These are phyloP conservation scores for Charina bottae DNA, from an alignment of 2,113 vertebrate species.

Conservation along the genomic window DNA sequence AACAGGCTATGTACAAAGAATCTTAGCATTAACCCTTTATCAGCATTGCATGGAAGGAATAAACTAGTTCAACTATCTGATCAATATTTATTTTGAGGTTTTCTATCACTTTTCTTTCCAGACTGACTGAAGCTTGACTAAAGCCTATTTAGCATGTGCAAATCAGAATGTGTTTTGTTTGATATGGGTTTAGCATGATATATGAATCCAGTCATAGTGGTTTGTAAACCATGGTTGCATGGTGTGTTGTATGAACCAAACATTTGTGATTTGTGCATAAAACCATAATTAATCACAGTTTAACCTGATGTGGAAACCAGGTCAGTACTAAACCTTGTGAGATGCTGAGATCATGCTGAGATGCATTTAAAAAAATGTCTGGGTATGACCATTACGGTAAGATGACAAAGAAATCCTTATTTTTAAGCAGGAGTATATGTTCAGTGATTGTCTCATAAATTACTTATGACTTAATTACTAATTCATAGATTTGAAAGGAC, in stretches of 20 bases:
- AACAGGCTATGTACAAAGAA: slow-evolving; percentile 47
- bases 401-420: neutral
- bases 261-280: neutral
- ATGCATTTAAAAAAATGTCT: neutral
- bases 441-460: neutral
- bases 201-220: neutral
- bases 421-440: neutral
- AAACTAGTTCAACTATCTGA: neutral
- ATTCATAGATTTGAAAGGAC: neutral
- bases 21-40: slow-evolving; percentile 44
- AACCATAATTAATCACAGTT: neutral
- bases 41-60: neutral
- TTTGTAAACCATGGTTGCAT: neutral
- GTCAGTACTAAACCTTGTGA: neutral
- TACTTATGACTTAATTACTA: neutral
- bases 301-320: neutral
- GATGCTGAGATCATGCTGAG: neutral
- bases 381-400: neutral
- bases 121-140: neutral
- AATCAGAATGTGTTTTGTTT: neutral
- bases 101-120: neutral
- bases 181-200: neutral
- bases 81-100: neutral
- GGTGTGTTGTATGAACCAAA: neutral
- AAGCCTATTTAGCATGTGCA: neutral